Evolutionary conservation across 1,140 invertebrate genomes (phyloP).

Genomic region (Drosophila prosaltans): DNA sequence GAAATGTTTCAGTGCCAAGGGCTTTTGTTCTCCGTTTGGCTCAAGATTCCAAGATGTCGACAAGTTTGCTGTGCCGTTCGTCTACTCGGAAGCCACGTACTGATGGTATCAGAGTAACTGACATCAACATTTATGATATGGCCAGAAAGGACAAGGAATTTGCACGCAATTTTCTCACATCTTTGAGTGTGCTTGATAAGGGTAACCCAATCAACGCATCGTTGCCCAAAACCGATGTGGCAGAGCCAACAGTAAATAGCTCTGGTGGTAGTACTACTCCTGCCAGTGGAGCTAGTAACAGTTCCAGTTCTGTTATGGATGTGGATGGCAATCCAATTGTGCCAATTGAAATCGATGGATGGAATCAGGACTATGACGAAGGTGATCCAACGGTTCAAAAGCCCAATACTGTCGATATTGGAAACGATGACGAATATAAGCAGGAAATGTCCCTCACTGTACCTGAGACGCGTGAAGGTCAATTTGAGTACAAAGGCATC

Average conservation of each 20-base stretch:
- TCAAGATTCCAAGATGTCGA: constrained; percentile 22
- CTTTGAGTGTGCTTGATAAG: constrained; percentile 9
- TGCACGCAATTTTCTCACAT: constrained; percentile 53
- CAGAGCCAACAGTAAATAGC: neutral
- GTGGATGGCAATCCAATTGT: constrained; percentile 47
- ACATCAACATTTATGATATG: constrained; percentile 55
- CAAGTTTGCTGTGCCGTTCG: neutral
- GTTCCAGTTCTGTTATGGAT: constrained; percentile 26
- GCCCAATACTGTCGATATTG: constrained; percentile 41
- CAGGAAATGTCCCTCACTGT: constrained; percentile 40
- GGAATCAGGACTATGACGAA: constrained; percentile 43
- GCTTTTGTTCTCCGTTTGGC: constrained; percentile 21
- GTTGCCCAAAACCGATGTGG: neutral
- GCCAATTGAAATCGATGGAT: constrained; percentile 68
- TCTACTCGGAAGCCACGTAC: neutral
- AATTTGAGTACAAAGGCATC: constrained; percentile 59
- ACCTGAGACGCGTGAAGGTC: constrained; percentile 47
- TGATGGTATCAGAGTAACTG: constrained; percentile 25
- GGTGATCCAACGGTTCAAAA: constrained; percentile 51
- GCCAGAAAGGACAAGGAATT: constrained; percentile 56
- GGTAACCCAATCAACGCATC: neutral
- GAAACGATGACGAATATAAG: constrained; percentile 63
- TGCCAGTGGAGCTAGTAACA: neutral
- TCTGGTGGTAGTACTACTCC: neutral
- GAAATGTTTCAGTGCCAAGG: constrained; percentile 34